Base-by-base conservation (phyloP, 2,888 invertebrate species). In the Metellina segmentata region DNA sequence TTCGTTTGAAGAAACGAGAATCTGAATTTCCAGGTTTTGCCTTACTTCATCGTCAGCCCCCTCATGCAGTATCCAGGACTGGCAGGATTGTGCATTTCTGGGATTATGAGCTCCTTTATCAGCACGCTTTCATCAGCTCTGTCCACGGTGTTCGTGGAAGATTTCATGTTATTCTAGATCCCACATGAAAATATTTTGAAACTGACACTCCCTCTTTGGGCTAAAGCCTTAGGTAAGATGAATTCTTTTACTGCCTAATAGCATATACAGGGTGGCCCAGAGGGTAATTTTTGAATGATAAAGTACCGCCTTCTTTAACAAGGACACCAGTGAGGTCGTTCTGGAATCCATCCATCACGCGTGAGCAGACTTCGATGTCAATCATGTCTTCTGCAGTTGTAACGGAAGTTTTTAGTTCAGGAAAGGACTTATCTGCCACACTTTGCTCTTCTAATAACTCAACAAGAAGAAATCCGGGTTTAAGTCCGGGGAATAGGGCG, bases 101-200 rank as follows among this genome's bases (percentile, higher is more conserved):
- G 98, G 7, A 97, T 99, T 92, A 98, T 98, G 94, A 98, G 98
- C 94, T 98, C 98, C 0, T 97, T 98, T 0, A 95, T 98, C 13
- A 98, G 98, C 75, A 98, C 98, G 0, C 97, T 99, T 91, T 98
- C 98, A 0, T 98, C 98, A 0, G 97, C 98, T 0, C 95, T 99
- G 82, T 97, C 98, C 0, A 98, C 98, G 0, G 97, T 98, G n/a
- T 97, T 98, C 0, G 95, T 98, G 77, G 97, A 98, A 94, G 98
- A 98, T 95, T 98, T 98, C 93, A 95, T 98, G 6, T 96, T 96
- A 94, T 61, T 93, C 93, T 85, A 89, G 94, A 7, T 51, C 16
- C 49, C 49, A 2, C 16, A 13, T 0, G 61, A 77, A 1, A 75
- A n/a, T 7, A 19, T 51, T 6, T 49, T 77, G 7, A 49, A 51